A percentile compares a stretch with the other conserved stretches of the same genome.
Evolutionary conservation across 2,888 invertebrate species (phyloP).

Genomic region (Creontiades dilutus): DNA sequence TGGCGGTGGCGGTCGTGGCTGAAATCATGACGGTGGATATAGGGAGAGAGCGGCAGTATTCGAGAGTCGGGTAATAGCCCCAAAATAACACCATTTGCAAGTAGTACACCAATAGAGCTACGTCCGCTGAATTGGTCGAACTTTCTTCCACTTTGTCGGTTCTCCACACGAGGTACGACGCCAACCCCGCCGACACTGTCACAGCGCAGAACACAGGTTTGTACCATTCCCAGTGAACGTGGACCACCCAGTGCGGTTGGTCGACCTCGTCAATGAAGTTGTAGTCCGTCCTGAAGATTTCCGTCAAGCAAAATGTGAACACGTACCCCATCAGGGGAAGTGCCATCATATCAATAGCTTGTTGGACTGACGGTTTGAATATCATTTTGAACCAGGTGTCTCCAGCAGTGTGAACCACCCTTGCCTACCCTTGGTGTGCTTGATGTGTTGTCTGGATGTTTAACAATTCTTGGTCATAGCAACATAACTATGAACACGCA

Average conservation of each 20-base stretch:
- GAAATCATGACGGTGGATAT: conserved; percentile 14
- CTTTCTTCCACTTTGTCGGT: background rate
- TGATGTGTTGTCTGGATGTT: no score
- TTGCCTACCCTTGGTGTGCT: no score
- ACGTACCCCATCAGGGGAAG: conserved; percentile 2
- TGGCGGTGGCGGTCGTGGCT: background rate
- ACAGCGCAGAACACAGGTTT: background rate
- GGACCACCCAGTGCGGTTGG: background rate
- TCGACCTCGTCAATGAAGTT: conserved; percentile 5
- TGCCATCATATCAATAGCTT: background rate
- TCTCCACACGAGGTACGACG: background rate
- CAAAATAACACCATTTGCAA: background rate
- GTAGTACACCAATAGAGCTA: background rate
- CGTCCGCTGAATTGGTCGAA: background rate
- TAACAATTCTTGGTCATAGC: no score
- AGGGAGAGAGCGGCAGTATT: background rate
- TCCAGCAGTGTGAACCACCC: no score
- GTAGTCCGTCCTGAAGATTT: conserved; percentile 3
- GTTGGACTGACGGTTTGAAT: background rate
- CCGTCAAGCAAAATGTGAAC: background rate
- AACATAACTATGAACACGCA: no score
- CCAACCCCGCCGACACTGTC: background rate
- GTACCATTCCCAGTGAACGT: conserved; percentile 11
- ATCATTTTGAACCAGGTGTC: no score
- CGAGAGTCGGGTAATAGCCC: background rate